These are phyloP conservation scores for Monoplex corrugatus DNA, from an alignment of 2,888 invertebrate genomes.

Conservation along the genomic window DNA sequence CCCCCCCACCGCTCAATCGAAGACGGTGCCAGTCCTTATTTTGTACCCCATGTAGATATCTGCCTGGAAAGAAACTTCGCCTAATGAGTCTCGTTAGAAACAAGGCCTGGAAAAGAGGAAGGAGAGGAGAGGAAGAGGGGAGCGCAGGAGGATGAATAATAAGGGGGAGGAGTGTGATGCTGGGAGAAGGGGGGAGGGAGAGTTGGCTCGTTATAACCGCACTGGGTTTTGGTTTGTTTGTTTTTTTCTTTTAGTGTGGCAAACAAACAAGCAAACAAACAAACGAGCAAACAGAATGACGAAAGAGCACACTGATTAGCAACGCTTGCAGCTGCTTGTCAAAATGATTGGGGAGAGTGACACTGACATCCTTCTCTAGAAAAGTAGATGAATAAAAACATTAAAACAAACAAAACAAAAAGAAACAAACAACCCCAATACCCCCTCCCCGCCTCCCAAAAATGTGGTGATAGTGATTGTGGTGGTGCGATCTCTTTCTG, in stretches of 20 bases:
- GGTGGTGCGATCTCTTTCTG: too few species aligned
- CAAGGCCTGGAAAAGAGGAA: not conserved
- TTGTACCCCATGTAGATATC: conserved; percentile 20
- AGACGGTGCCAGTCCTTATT: not conserved
- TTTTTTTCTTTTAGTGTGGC: too few species aligned
- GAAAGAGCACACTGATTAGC: not conserved
- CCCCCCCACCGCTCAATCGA: too few species aligned
- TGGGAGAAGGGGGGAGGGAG: not conserved
- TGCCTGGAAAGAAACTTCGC: conserved; percentile 16
- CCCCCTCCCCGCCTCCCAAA: too few species aligned
- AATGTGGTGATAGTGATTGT: too few species aligned
- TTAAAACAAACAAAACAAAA: not conserved
- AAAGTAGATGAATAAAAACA: too few species aligned
- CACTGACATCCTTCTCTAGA: too few species aligned
- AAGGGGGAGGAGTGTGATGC: not conserved
- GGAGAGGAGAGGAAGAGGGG: not conserved
- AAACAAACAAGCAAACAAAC: conserved; percentile 21
- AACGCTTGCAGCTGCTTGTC: not conserved
- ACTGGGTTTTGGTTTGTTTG: conserved; percentile 4
- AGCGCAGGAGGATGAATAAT: not conserved
- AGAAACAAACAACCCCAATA: too few species aligned
- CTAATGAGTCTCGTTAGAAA: conserved; percentile 26
- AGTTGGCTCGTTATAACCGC: not conserved
- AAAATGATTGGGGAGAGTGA: too few species aligned
- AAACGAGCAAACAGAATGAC: too few species aligned